Percentiles rank a stretch among this genome's conserved stretches.
phyloP scores from a whole-genome alignment of 2,888 invertebrate genomes.

The Myathropa florea region DNA sequence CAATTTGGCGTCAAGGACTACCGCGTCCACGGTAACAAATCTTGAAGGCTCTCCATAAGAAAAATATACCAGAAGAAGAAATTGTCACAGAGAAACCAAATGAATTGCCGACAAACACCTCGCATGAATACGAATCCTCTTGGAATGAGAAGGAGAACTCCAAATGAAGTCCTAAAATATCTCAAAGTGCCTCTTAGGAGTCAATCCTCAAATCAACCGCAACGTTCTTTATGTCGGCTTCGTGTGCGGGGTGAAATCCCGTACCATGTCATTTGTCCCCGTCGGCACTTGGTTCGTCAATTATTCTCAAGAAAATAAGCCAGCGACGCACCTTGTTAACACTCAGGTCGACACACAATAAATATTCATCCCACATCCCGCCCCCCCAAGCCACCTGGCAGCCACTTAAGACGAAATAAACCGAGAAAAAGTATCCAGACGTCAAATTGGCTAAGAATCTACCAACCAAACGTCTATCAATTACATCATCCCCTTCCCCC shows the following conservation, averaged over 20 bases:
- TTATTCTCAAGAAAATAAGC: background rate
- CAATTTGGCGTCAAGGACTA: too few species aligned
- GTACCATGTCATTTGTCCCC: background rate
- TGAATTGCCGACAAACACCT: too few species aligned
- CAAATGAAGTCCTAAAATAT: too few species aligned
- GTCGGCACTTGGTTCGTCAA: background rate
- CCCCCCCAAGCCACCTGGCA: background rate
- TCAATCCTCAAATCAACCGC: too few species aligned
- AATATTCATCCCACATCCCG: background rate
- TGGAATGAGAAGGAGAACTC: too few species aligned
- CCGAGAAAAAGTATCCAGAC: constrained; percentile 12
- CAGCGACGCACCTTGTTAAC: constrained; percentile 12
- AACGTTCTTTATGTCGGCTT: too few species aligned
- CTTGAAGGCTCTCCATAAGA: too few species aligned
- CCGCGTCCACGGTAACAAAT: too few species aligned
- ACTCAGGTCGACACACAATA: background rate
- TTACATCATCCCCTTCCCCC: constrained; percentile 35
- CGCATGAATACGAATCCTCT: too few species aligned
- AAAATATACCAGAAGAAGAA: too few species aligned
- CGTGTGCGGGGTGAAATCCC: background rate
- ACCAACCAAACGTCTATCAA: constrained; percentile 46
- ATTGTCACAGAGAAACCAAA: too few species aligned
- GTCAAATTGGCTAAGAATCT: constrained; percentile 41
- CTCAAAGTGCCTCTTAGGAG: too few species aligned
- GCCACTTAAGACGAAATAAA: constrained; percentile 45